phyloP scores from a whole-genome alignment of 2,888 invertebrate species.

The Drosophila stalkeri region DNA sequence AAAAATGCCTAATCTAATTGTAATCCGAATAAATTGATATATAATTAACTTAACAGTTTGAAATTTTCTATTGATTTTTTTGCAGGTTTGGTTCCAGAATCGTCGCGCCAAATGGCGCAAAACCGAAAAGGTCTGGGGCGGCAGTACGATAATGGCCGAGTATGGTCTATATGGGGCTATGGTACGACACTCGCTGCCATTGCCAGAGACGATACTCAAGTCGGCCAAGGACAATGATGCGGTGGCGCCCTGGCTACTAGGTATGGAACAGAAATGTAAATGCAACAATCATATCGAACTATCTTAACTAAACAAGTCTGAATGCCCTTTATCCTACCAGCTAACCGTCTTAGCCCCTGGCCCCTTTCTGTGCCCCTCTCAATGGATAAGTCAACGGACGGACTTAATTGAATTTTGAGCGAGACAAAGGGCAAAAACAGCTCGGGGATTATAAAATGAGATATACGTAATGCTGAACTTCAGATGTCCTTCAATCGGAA shows the following conservation, averaged over 20 bases:
- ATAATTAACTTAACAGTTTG: too few relatives aligned
- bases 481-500: conserved; percentile 39
- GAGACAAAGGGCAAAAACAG: conserved; percentile 65
- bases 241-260: conserved; percentile 99
- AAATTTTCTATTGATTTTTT: background rate
- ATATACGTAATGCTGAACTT: conserved; percentile 27
- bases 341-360: background rate
- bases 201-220: conserved; percentile 99
- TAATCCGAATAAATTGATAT: background rate
- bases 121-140: conserved; percentile 99
- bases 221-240: conserved; percentile 98
- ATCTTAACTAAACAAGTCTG: conserved; percentile 17
- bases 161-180: conserved; percentile 99
- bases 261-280: conserved; percentile 88
- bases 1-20: background rate
- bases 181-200: conserved; percentile 99
- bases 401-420: conserved; percentile 70
- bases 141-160: conserved; percentile 99
- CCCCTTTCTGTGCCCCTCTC: background rate
- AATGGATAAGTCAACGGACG: conserved; percentile 33
- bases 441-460: conserved; percentile 68
- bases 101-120: conserved; percentile 99
- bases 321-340: background rate
- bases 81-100: conserved; percentile 98
- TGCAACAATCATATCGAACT: conserved; percentile 82